Evolutionary conservation across 2,888 invertebrate genomes (phyloP), one percentile per base, ranked within the genome.

Genomic region (Lithophane semibrunnea): DNA sequence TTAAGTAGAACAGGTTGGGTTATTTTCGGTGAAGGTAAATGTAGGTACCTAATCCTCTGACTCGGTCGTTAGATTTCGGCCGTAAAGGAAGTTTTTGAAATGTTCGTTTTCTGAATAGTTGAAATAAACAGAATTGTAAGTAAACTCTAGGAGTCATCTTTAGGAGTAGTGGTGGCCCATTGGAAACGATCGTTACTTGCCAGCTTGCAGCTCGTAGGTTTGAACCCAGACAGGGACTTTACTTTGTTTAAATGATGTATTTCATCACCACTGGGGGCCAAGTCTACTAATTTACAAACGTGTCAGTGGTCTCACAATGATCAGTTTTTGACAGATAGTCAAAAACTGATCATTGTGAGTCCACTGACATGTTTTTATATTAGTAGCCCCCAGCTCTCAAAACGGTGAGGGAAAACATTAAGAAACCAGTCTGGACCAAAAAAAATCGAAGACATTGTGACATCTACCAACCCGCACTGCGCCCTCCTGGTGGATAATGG

Each of bases 1-100:
- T 12, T 79, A 79, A 42, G 49, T 54, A 29, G 49, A 61, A 56
- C 29, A 68, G 61, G 80, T 70, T n/a, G 56, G 58, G 24, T 71
- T 79, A 29, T 67, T 58, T 56, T 66, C 0, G 49, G 24, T 16
- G 16, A n/a, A 29, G 4, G 18, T 61, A 47, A 54, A 21, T 56
- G 16, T 37, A n/a, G 9, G 16, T 56, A 52, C 52, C 52, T 52
- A 67, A 73, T 61, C 37, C 16, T 56, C 49, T 64, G 21, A 24
- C 10, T 21, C 8, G 18, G 18, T 52, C 52, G 8, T 18, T 52
- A 8, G 52, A 8, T 58, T 54, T 13, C 52, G 8, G 16, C 10
- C 7, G 76, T 9, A 44, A 29, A 49, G 5, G 12, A 21, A n/a
- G 44, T n/a, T 63, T 63, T 47, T 54, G n/a, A 37, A 16, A 29